phyloP scores from a whole-genome alignment of 2,113 vertebrate species.

The Mellivora capensis region DNA sequence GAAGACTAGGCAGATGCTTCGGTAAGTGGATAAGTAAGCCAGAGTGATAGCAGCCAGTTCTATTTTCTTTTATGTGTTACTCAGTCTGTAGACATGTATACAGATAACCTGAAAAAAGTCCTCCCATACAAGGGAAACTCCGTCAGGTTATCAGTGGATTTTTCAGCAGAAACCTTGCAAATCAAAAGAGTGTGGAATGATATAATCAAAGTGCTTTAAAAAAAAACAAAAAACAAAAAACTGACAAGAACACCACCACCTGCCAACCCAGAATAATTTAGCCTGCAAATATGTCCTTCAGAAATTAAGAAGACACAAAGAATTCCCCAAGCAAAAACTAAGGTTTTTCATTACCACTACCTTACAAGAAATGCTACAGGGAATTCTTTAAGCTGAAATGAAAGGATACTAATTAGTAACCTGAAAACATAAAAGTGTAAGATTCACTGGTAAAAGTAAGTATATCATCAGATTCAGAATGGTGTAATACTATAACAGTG shows the following conservation, averaged over 20 bases:
- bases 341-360: not conserved
- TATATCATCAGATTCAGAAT: not conserved
- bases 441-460: not conserved
- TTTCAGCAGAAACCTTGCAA: not conserved
- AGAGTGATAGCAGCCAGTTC: not conserved
- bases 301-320: not conserved
- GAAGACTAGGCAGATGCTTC: not conserved
- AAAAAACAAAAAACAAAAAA: not conserved
- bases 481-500: not conserved
- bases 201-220: not conserved
- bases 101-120: not conserved
- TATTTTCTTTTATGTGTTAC: not conserved
- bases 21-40: not conserved
- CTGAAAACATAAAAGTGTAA: not conserved
- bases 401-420: not conserved
- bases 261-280: not conserved
- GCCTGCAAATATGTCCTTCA: not conserved
- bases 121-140: not conserved
- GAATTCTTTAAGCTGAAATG: not conserved
- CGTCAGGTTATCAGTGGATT: not conserved
- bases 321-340: not conserved
- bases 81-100: not conserved
- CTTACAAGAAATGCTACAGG: not conserved
- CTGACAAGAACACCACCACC: not conserved
- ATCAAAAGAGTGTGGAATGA: not conserved